Conservation (phyloP, 2,113 vertebrate genomes). For the Promerops cafer region DNA sequence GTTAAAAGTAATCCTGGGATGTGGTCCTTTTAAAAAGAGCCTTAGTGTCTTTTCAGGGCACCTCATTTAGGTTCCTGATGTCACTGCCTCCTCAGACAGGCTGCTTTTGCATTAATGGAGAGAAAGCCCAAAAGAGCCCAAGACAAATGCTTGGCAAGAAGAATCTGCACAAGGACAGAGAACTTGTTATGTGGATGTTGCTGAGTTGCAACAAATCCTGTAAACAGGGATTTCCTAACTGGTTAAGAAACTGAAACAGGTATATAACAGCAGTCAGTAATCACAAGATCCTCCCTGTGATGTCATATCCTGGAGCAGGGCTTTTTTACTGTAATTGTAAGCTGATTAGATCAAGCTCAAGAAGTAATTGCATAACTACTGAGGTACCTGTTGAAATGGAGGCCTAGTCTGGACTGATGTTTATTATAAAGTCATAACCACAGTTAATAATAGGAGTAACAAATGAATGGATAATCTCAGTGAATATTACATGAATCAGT, state of each 20-base stretch:
- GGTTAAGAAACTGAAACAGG: slow-evolving; percentile 11
- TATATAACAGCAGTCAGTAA: neutral
- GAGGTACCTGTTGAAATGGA: neutral
- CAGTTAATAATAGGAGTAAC: neutral
- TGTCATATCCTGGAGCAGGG: neutral
- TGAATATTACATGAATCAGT: neutral
- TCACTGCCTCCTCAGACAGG: neutral
- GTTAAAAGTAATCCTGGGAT: neutral
- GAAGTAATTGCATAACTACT: neutral
- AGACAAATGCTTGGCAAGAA: neutral
- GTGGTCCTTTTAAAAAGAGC: neutral
- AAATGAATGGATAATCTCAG: neutral
- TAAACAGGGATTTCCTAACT: slow-evolving; percentile 39
- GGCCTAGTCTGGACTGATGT: neutral
- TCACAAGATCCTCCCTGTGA: slow-evolving; percentile 32
- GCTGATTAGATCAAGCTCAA: neutral
- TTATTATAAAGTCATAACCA: neutral
- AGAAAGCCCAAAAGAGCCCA: neutral
- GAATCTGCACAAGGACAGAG: neutral
- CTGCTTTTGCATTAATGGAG: neutral
- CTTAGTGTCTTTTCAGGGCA: neutral
- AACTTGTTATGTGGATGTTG: neutral
- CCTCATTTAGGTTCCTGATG: neutral
- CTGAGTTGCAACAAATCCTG: neutral
- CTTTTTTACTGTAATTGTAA: neutral